Base-by-base conservation (phyloP, 2,113 vertebrate species). In the Lophochroa leadbeateri region DNA sequence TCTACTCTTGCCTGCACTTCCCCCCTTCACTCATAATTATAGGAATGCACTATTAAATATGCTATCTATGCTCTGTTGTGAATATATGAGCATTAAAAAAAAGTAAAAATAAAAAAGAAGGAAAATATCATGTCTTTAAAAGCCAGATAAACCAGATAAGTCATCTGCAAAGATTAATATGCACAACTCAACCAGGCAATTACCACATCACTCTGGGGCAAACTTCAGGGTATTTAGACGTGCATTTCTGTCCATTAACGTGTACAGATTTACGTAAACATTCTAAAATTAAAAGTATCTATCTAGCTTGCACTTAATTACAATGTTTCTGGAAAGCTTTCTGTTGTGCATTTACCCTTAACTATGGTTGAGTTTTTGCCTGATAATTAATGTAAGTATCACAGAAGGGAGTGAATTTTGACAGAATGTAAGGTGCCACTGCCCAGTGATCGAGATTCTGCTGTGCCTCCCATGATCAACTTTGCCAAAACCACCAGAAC, bases 91-190 rank as follows among this genome's bases (percentile, higher is more conserved):
- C 43, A 75, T 64, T 67, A 44, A 79, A 89, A 88, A 41, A 83
- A 87, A 78, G 41, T n/a, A 81, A 70, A 86, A 89, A 58, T 6
- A 57, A 61, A 55, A 81, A 82, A 80, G 19, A 69, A 88, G 43
- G 64, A 81, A 92, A 95, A 79, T 53, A 92, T 3, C 46, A 43
- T 19, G 19, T 35, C 43, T 94, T 88, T 92, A 79, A 95, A 90
- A 95, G 92, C n/a, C 53, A 81, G 91, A 94, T 88, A 93, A 93
- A 92, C 63, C 71, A 95, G 92, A 96, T 92, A 88, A 92, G 68
- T 94, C 46, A 76, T 52, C 83, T 94, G 53, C 69, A 95, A 90
- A 95, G 83, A 82, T 83, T 88, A 89, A 92, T 74, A 82, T 41
- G 72, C 58, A 82, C 63, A 37, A 46, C 71, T 87, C 88, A 96